Base-by-base conservation (phyloP, 2,113 vertebrate genomes). In the Tapirus terrestris region DNA sequence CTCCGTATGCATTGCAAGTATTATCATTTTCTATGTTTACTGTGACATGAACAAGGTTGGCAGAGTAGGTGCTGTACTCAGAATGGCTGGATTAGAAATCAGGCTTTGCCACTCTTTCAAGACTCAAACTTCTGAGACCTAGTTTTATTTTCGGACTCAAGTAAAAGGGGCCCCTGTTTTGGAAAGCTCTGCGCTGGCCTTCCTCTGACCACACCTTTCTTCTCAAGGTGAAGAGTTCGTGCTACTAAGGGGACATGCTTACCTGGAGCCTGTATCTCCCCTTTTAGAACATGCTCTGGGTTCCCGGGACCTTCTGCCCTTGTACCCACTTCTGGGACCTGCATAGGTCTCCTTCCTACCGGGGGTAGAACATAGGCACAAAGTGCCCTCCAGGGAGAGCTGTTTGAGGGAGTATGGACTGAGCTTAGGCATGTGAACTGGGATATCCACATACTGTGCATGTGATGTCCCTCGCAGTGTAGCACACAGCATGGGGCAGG, bases 401-500 rank as follows among this genome's bases (percentile, higher is more conserved):
- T 79, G 6, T 77, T 45, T 70, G 25, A 27, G 18, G 58, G 36
- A 9, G 2, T 21, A 4, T n/a, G 56, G 20, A 51, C 68, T 60
- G n/a, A 75, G 45, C 36, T 43, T 10, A 72, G 48, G 21, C 29
- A 6, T 29, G 14, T 0, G 21, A 79, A 12, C 31, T 63, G 70
- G 31, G 36, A 14, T n/a, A 8, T n/a, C 63, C 21, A 68, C 8
- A 27, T 5, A 58, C 63, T 31, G 9, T 45, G 2, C 8, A 4
- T 7, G 0, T 5, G 13, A 12, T 10, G 17, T 25, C 5, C 11
- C 43, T 87, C 0, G 0, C 13, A 33, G 9, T 29, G 67, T 63
- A 33, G 70, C 31, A 45, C 21, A 20, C 12, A 53, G 53, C 45
- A 51, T 36, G 5, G 7, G 14, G 12, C 33, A 29, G 9, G 29